Percentiles rank a stretch among this genome's conserved stretches.
Conservation (phyloP, 2,113 vertebrate species). For the Callorhinus ursinus region DNA sequence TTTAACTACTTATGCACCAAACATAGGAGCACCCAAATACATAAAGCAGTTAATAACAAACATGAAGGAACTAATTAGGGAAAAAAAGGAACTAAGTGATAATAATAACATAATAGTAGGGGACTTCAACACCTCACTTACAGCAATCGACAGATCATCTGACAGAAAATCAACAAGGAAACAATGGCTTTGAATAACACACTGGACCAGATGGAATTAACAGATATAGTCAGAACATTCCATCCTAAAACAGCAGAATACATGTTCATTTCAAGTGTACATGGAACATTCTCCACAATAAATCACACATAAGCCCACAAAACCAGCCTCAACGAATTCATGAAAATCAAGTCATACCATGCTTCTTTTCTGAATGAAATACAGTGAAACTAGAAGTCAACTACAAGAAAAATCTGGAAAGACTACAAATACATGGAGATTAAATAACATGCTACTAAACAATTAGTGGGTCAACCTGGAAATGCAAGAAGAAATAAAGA, state of each 20-base stretch:
- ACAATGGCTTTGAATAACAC: not conserved
- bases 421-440: not conserved
- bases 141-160: not conserved
- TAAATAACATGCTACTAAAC: not conserved
- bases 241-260: not conserved
- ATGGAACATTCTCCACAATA: not conserved
- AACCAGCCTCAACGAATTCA: not conserved
- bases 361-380: not conserved
- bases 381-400: not conserved
- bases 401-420: not conserved
- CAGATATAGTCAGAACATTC: not conserved
- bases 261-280: not conserved
- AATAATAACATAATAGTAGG: not conserved
- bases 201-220: not conserved
- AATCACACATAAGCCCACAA: not conserved
- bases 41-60: not conserved
- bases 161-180: not conserved
- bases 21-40: not conserved
- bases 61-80: not conserved
- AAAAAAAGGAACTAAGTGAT: not conserved
- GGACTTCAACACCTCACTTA: not conserved
- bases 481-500: not conserved
- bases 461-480: not conserved
- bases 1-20: not conserved
- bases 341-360: not conserved